Percentiles rank a stretch among this genome's conserved stretches.
Conservation (phyloP, 2,888 invertebrate genomes). For the Aquatica leii region DNA sequence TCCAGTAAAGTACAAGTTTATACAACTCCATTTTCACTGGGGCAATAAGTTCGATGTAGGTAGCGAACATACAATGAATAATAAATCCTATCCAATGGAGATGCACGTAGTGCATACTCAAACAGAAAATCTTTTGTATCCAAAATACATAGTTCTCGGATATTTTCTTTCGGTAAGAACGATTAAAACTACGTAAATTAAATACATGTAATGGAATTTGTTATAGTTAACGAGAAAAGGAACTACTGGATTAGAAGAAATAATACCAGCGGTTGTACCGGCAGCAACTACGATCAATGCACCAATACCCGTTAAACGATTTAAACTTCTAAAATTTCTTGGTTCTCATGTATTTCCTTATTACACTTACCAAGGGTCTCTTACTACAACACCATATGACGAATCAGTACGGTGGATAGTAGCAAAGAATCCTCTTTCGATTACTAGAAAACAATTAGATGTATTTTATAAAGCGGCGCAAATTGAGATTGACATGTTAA, state of each 20-base stretch:
- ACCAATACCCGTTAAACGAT: not conserved
- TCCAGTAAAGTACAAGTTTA: not conserved
- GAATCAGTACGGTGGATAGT: conserved; percentile 16
- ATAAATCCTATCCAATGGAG: conserved; percentile 7
- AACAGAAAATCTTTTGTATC: not conserved
- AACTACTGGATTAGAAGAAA: not conserved
- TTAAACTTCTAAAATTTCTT: conserved; percentile 2
- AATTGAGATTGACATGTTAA: not conserved
- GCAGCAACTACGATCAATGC: not conserved
- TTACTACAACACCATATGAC: conserved; percentile 14
- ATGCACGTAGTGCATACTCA: conserved; percentile 19
- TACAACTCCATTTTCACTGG: conserved; percentile 19
- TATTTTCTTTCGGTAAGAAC: conserved; percentile 16
- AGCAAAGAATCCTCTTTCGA: not conserved
- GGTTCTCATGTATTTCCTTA: not conserved
- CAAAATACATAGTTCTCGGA: conserved; percentile 1
- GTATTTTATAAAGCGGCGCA: conserved; percentile 11
- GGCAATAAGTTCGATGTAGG: not conserved
- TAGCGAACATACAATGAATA: conserved; percentile 15
- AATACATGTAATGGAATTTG: not conserved
- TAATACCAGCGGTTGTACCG: not conserved
- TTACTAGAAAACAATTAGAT: conserved; percentile 1
- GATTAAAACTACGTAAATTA: not conserved
- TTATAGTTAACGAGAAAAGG: not conserved
- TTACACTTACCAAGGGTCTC: conserved; percentile 17